Conservation (phyloP, 2,113 vertebrate species). For the Grantiella picta region DNA sequence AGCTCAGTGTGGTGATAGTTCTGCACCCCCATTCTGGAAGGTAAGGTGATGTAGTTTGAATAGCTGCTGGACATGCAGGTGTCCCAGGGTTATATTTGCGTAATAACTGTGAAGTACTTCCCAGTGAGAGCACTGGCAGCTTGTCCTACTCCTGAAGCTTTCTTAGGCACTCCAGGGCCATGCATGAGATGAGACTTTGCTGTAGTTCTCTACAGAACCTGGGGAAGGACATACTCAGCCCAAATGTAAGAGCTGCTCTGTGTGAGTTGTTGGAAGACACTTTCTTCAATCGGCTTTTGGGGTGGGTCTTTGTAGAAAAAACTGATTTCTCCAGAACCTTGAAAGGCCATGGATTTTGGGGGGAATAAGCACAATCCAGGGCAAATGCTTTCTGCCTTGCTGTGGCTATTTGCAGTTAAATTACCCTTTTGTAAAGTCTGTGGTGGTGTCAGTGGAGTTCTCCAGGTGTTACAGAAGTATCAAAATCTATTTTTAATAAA, state of each 20-base stretch:
- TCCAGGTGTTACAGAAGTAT: background rate
- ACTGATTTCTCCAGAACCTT: background rate
- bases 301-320: background rate
- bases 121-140: background rate
- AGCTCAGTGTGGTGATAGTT: background rate
- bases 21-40: accelerated
- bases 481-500: background rate
- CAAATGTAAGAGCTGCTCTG: background rate
- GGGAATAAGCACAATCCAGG: background rate
- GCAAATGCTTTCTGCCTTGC: background rate
- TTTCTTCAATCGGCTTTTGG: background rate
- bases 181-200: background rate
- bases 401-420: background rate
- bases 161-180: accelerated
- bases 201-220: background rate
- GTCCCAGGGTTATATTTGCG: background rate
- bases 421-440: background rate
- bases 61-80: background rate
- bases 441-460: background rate
- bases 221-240: background rate
- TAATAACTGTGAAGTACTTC: background rate
- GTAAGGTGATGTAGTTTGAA: accelerated
- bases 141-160: background rate
- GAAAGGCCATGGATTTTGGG: constrained; percentile 24
- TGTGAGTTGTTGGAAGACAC: background rate